Conservation (phyloP, 1,140 invertebrate species). For the Diabrotica undecimpunctata region DNA sequence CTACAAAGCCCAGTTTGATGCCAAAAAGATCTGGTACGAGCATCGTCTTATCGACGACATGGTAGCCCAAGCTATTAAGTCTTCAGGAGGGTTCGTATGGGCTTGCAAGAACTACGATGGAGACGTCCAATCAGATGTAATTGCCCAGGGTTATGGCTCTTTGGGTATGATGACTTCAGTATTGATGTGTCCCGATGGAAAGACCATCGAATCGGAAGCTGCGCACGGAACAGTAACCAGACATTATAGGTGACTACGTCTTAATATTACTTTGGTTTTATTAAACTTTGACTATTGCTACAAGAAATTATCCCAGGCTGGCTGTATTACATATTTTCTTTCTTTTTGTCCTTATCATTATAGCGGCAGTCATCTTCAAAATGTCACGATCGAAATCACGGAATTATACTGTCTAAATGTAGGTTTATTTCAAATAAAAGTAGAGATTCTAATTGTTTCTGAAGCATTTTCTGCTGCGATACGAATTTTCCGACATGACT, state of each 20-base stretch:
- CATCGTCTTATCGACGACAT: constrained; percentile 91
- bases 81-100: constrained; percentile 83
- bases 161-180: constrained; percentile 92
- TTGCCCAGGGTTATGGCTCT: constrained; percentile 83
- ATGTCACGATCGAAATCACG: too few relatives aligned
- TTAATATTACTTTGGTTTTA: neutral
- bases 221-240: constrained; percentile 90
- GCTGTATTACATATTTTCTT: neutral
- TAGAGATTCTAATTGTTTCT: too few relatives aligned
- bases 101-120: constrained; percentile 92
- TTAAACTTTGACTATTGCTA: neutral
- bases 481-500: too few relatives aligned
- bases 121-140: constrained; percentile 85
- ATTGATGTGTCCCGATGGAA: constrained; percentile 85
- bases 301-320: too few relatives aligned
- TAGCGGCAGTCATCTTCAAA: too few relatives aligned
- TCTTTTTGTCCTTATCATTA: too few relatives aligned
- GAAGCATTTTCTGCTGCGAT: too few relatives aligned
- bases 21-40: constrained; percentile 82
- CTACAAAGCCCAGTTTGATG: constrained; percentile 75
- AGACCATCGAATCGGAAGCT: constrained; percentile 86
- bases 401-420: neutral
- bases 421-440: too few relatives aligned
- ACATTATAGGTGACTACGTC: constrained; percentile 65
- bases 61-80: constrained; percentile 86